Conservation (phyloP, 2,113 vertebrate genomes). For the Empidonax alnorum region DNA sequence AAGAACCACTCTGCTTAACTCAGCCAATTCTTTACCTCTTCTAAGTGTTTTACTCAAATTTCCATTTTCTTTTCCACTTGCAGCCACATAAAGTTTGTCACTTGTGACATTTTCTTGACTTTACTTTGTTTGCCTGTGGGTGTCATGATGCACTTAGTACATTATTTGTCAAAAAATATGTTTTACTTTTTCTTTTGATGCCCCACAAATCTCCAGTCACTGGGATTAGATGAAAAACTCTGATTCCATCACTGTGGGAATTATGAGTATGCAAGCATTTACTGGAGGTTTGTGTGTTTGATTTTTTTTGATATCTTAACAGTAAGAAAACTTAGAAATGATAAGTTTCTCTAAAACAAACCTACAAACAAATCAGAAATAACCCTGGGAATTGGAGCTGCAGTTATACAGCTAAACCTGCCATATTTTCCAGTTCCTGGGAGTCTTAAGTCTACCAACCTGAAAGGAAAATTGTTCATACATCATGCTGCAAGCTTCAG, state of each 20-base stretch:
- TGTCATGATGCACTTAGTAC: neutral
- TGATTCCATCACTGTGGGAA: neutral
- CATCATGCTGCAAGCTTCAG: neutral
- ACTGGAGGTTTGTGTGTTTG: neutral
- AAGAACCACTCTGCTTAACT: neutral
- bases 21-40: neutral
- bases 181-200: neutral
- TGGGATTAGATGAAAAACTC: neutral
- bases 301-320: neutral
- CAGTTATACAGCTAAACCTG: neutral
- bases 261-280: neutral
- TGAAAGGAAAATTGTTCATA: neutral
- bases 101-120: neutral
- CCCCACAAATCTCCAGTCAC: neutral
- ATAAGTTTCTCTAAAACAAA: neutral
- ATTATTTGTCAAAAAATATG: neutral
- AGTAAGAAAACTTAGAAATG: neutral
- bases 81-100: neutral
- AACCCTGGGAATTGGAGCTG: neutral
- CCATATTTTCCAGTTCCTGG: neutral
- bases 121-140: neutral
- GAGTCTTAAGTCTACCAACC: neutral
- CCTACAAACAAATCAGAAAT: neutral
- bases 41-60: neutral
- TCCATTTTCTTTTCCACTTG: neutral